Percentiles rank a stretch among this genome's conserved stretches.
phyloP scores from a whole-genome alignment of 2,113 vertebrate species.

The Microcebus tavaratra region DNA sequence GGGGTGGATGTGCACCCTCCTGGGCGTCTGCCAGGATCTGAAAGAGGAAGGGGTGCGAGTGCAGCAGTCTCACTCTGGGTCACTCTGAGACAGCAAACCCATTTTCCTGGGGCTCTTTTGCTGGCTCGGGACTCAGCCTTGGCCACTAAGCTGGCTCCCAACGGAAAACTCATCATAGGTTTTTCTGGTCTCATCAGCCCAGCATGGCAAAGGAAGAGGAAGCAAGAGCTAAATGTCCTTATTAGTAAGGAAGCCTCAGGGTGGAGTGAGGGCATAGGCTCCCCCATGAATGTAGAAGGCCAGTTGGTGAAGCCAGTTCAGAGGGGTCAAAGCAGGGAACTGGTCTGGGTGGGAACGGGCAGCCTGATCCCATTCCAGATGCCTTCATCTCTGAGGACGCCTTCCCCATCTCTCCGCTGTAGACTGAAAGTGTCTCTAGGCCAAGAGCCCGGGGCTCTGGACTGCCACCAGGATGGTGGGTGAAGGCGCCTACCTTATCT shows the following conservation, averaged over 20 bases:
- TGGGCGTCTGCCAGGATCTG: not conserved
- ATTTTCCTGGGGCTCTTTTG: not conserved
- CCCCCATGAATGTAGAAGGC: not conserved
- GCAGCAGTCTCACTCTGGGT: not conserved
- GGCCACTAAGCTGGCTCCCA: not conserved
- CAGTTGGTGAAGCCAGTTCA: not conserved
- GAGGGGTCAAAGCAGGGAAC: not conserved
- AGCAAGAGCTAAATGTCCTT: not conserved
- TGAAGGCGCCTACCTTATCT: constrained; percentile 51
- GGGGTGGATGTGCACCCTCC: not conserved
- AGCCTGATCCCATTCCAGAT: no score
- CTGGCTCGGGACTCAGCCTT: not conserved
- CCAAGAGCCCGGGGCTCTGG: not conserved
- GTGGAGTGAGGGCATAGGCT: not conserved
- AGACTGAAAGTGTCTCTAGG: not conserved
- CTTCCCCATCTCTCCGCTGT: not conserved
- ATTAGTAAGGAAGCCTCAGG: not conserved
- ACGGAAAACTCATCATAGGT: not conserved
- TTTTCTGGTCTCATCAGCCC: not conserved
- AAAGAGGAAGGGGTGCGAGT: not conserved
- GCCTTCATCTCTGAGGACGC: not conserved
- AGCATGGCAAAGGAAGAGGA: not conserved
- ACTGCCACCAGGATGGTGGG: constrained; percentile 41
- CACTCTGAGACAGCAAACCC: not conserved
- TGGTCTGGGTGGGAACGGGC: not conserved